phyloP scores from a whole-genome alignment of 2,113 vertebrate species.

The crab-eating macaque (Macaca fascicularis) region DNA sequence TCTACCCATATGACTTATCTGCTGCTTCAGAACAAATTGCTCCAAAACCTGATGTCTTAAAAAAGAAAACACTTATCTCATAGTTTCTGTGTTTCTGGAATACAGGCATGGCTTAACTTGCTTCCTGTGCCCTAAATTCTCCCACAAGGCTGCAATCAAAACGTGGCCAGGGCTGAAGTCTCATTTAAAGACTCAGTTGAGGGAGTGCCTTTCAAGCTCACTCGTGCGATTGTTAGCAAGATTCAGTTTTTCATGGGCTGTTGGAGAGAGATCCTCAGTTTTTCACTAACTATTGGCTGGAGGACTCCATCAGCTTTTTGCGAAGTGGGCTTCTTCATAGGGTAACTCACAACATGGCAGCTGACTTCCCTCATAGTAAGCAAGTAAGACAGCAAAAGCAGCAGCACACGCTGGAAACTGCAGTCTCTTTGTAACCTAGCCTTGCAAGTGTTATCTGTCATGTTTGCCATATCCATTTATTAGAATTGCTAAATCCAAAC shows the following conservation, averaged over 20 bases:
- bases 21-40: not conserved
- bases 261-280: not conserved
- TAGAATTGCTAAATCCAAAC: not conserved
- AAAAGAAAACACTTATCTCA: not conserved
- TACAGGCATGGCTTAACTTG: not conserved
- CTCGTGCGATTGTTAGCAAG: not conserved
- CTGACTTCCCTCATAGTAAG: not conserved
- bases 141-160: not conserved
- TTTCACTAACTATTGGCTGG: not conserved
- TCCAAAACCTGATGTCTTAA: not conserved
- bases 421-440: not conserved
- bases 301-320: not conserved
- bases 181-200: not conserved
- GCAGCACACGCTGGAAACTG: not conserved
- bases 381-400: not conserved
- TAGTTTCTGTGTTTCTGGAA: not conserved
- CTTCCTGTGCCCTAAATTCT: not conserved
- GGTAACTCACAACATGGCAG: not conserved
- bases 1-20: not conserved
- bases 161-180: not conserved
- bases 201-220: not conserved
- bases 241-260: not conserved
- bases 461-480: not conserved
- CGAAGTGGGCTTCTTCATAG: not conserved
- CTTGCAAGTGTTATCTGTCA: not conserved